A percentile compares a stretch with the other conserved stretches of the same genome.
phyloP scores from a whole-genome alignment of 2,888 invertebrate species.

The Rotaria socialis region DNA sequence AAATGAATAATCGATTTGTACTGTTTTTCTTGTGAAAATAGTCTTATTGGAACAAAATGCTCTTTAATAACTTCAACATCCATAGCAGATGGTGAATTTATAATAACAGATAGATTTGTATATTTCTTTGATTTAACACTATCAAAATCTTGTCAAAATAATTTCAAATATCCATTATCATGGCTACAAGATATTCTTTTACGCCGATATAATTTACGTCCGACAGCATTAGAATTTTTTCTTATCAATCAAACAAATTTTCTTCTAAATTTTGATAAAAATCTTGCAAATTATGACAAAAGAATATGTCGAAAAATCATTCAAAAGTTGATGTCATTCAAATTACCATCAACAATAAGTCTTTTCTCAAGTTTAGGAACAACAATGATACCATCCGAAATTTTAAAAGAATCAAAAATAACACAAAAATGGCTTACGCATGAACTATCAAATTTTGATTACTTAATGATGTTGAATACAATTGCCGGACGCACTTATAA shows the following conservation, averaged over 20 bases:
- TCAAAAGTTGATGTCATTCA: constrained; percentile 64
- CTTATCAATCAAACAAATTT: constrained; percentile 68
- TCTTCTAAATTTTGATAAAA: constrained; percentile 67
- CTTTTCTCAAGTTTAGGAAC: constrained; percentile 65
- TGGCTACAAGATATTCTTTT: constrained; percentile 67
- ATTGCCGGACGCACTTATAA: constrained; percentile 62
- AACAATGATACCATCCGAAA: constrained; percentile 61
- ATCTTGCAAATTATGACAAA: constrained; percentile 63
- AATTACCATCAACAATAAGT: constrained; percentile 64
- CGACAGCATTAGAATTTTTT: constrained; percentile 68
- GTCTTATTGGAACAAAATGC: constrained; percentile 7
- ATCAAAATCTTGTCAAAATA: constrained; percentile 49
- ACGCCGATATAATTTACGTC: constrained; percentile 66
- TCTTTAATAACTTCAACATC: constrained; percentile 15
- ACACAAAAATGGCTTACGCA: constrained; percentile 64
- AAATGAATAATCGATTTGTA: too few relatives aligned
- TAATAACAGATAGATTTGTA: constrained; percentile 65
- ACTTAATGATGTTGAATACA: constrained; percentile 62
- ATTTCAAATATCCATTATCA: constrained; percentile 63
- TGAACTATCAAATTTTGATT: constrained; percentile 62
- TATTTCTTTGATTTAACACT: constrained; percentile 64
- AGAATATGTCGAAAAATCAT: constrained; percentile 66
- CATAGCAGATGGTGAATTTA: constrained; percentile 59
- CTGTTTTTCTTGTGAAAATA: background rate
- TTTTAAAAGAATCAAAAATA: constrained; percentile 65